Evolutionary conservation across 2,797 vertebrate species (phyloP), one percentile per base, ranked within the genome.

Genomic region (Nyctibius grandis): DNA sequence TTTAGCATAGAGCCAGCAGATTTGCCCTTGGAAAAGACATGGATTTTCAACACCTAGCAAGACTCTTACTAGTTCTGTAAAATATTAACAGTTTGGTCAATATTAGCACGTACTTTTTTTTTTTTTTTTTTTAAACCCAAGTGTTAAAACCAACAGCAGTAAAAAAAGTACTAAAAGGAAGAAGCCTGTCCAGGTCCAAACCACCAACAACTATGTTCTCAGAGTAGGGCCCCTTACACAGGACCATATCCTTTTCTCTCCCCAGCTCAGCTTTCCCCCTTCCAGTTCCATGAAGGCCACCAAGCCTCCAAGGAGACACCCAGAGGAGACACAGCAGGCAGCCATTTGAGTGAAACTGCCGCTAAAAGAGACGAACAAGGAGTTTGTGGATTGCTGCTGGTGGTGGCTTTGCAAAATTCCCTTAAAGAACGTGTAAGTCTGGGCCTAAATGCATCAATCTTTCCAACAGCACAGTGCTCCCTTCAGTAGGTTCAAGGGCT

Each of bases 61-160:
- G 85, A 91, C 93, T 93, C 36, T 89, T 44, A 82, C 56, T 75
- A 88, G 91, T 94, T 96, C 95, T 96, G 97, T 98, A 97, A 98
- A 98, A 98, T 94, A 98, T 98, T 98, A 98, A 98, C 98, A 96
- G 88, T 94, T 98, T 97, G 86, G 96, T 98, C 97, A 98, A 98
- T 95, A 97, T 97, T 97, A 95, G 93, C 79, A 89, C 82, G 93
- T 74, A 88, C 79, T 65, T 74, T 84, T 81, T 70, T 40, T 31
- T 25, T 34, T 57, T 61, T 45, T 33, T 51, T 53, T 53, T 45
- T 42, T 7, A 22, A 80, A 64, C 73, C 78, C 57, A 88, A 88
- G 64, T 82, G 56, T 94, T 96, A 92, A 96, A 93, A 96, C 25
- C 67, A 93, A 57, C 16, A 82, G 65, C 68, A 94, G 29, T 11